Evolutionary conservation across 2,888 invertebrate species (phyloP).

Genomic region (Caenorhabditis sp.): DNA sequence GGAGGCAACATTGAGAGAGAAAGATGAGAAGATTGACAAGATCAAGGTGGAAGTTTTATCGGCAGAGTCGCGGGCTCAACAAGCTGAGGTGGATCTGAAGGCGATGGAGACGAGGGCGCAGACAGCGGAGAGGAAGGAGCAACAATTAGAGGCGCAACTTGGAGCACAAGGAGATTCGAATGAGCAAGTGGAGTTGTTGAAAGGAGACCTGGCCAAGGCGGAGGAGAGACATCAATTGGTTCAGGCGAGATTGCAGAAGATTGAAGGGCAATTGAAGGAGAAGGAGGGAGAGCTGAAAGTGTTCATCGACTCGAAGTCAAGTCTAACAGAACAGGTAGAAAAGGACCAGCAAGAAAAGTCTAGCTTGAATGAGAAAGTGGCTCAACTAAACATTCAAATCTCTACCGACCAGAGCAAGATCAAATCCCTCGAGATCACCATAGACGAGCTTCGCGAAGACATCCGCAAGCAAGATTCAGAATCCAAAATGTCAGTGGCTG

Average conservation of each 20-base stretch:
- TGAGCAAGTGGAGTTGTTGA: conserved; percentile 23
- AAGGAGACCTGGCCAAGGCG: conserved; percentile 29
- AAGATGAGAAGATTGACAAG: conserved; percentile 45
- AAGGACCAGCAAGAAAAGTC: not conserved
- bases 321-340: not conserved
- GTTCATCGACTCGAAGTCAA: not conserved
- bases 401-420: conserved; percentile 8
- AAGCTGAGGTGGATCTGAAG: conserved; percentile 49
- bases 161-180: conserved; percentile 26
- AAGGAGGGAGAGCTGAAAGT: conserved; percentile 10
- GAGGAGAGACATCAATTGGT: conserved; percentile 26
- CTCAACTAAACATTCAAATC: conserved; percentile 11
- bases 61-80: conserved; percentile 41
- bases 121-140: conserved; percentile 25
- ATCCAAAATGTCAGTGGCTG: conserved; percentile 47
- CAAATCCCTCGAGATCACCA: not conserved
- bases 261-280: conserved; percentile 10
- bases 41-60: conserved; percentile 38
- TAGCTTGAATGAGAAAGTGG: not conserved
- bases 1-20: conserved; percentile 38
- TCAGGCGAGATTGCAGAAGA: conserved; percentile 22
- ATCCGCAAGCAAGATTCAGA: conserved; percentile 6
- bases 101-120: conserved; percentile 17
- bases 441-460: conserved; percentile 3
- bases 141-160: conserved; percentile 30